Percentiles rank a stretch among this genome's conserved stretches.
phyloP scores from a whole-genome alignment of 2,888 invertebrate species.

The Ophonus ardosiacus region DNA sequence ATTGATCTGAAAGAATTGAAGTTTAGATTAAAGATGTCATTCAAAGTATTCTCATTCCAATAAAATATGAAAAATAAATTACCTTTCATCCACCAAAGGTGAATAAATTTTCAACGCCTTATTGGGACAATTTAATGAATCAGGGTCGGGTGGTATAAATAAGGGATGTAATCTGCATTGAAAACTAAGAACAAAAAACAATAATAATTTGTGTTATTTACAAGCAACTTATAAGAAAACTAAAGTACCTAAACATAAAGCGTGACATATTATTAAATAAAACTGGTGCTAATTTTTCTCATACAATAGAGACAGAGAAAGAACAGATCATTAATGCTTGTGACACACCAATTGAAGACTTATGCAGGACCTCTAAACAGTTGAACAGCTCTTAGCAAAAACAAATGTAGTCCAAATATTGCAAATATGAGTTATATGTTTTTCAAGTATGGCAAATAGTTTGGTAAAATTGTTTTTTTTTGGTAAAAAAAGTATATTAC shows the following conservation, averaged over 20 bases:
- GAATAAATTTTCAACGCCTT: neutral
- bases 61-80: neutral
- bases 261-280: neutral
- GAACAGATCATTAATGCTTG: neutral
- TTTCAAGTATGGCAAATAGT: too few species aligned
- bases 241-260: too few species aligned
- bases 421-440: too few species aligned
- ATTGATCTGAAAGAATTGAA: neutral
- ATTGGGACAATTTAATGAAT: neutral
- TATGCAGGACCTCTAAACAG: too few species aligned
- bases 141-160: neutral
- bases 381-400: too few species aligned
- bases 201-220: too few species aligned
- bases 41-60: neutral
- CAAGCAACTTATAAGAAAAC: too few species aligned
- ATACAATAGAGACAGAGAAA: neutral
- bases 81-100: neutral
- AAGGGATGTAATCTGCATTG: neutral
- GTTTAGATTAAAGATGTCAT: neutral
- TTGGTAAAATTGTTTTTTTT: too few species aligned
- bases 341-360: too few species aligned
- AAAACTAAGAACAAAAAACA: neutral
- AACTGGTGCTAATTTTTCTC: slow-evolving; percentile 3
- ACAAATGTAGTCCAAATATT: too few species aligned
- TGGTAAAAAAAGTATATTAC: too few species aligned